phyloP scores from a whole-genome alignment of 2,797 vertebrate species.

The Pterois miles region DNA sequence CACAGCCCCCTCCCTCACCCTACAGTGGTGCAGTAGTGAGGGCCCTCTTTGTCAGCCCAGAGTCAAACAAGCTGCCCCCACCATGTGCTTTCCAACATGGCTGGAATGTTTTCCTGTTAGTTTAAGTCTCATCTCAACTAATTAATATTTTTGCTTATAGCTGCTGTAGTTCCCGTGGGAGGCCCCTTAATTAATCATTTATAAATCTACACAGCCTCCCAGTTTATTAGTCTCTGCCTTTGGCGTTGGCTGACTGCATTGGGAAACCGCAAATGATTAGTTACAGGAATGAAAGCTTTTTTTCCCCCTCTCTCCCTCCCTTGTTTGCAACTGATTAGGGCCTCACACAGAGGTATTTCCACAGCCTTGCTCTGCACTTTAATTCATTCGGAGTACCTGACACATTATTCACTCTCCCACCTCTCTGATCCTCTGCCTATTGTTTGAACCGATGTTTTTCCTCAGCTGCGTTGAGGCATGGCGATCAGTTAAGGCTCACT shows the following conservation, averaged over 20 bases:
- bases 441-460: slow-evolving; percentile 73
- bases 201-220: slow-evolving; percentile 89
- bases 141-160: slow-evolving; percentile 91
- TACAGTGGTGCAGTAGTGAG: slow-evolving; percentile 58
- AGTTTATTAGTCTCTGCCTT: slow-evolving; percentile 89
- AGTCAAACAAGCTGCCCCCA: slow-evolving; percentile 72
- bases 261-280: slow-evolving; percentile 89
- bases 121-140: slow-evolving; percentile 89
- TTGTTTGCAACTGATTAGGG: slow-evolving; percentile 85
- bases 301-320: slow-evolving; percentile 62
- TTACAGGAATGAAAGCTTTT: slow-evolving; percentile 86
- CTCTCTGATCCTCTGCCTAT: slow-evolving; percentile 76
- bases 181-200: slow-evolving; percentile 89
- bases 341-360: slow-evolving; percentile 84
- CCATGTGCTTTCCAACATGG: slow-evolving; percentile 74
- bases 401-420: slow-evolving; percentile 78
- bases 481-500: slow-evolving; percentile 70
- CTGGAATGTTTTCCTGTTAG: slow-evolving; percentile 86
- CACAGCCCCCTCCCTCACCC: slow-evolving; percentile 55
- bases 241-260: slow-evolving; percentile 86
- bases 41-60: slow-evolving; percentile 72
- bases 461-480: slow-evolving; percentile 52
- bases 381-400: slow-evolving; percentile 82
- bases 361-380: slow-evolving; percentile 76
- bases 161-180: slow-evolving; percentile 83